Conservation (phyloP, 2,797 vertebrate genomes). For the Scomberomorus guttatus region DNA sequence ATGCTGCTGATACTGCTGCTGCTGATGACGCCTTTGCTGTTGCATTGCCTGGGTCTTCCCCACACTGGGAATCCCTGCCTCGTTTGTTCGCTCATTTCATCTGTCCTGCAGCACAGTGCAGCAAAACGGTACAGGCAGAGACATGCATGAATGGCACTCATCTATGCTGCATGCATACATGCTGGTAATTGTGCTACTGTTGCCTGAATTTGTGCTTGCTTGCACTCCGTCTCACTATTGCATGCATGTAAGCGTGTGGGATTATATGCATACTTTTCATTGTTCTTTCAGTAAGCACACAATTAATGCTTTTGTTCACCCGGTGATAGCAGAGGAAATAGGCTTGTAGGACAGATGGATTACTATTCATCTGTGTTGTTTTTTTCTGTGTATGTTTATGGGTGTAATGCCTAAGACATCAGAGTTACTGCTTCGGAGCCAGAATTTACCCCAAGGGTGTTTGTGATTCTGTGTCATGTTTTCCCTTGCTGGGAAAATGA, state of each 20-base stretch:
- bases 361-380: conserved; percentile 11
- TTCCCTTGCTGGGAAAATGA: conserved; percentile 17
- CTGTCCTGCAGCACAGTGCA: conserved; percentile 47
- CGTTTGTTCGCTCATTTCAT: conserved; percentile 54
- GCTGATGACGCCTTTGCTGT: conserved; percentile 78
- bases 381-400: neutral
- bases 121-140: conserved; percentile 6
- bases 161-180: conserved; percentile 11
- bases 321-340: conserved; percentile 11
- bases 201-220: neutral
- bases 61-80: conserved; percentile 82
- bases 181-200: neutral
- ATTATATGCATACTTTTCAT: neutral
- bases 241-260: neutral
- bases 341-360: conserved; percentile 30
- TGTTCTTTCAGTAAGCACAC: neutral
- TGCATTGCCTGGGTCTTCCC: conserved; percentile 78
- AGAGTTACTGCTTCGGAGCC: neutral
- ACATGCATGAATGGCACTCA: conserved; percentile 13
- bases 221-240: neutral
- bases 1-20: conserved; percentile 61
- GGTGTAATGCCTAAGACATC: conserved; percentile 5
- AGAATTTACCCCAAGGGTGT: conserved; percentile 26
- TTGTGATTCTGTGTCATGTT: conserved; percentile 15
- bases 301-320: conserved; percentile 12